phyloP scores from a whole-genome alignment of 2,888 invertebrate genomes.

The Sarcophaga carnaria region DNA sequence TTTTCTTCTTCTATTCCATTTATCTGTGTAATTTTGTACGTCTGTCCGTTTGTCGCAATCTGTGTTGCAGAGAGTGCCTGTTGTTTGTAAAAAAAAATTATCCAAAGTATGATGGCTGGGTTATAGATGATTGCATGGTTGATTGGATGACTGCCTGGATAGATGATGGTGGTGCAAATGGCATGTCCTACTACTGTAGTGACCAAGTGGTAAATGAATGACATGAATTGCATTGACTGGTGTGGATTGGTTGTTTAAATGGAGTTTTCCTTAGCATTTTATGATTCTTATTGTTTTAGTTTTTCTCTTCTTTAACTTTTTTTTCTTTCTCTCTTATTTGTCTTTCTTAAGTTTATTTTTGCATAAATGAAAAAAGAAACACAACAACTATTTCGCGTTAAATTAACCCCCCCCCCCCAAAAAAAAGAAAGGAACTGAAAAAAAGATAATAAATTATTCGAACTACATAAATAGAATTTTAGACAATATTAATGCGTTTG shows the following conservation, averaged over 20 bases:
- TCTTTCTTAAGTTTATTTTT: neutral
- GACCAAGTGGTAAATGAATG: neutral
- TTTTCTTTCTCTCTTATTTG: neutral
- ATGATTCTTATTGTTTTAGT: constrained; percentile 28
- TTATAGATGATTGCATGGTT: constrained; percentile 64
- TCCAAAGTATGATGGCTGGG: constrained; percentile 54
- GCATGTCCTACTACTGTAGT: constrained; percentile 28
- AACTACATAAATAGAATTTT: constrained; percentile 28
- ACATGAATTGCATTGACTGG: constrained; percentile 11
- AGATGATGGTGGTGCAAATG: constrained; percentile 41
- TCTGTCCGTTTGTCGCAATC: constrained; percentile 18
- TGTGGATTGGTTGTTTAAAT: neutral
- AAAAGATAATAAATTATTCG: constrained; percentile 16
- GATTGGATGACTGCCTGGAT: constrained; percentile 52
- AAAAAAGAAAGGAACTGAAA: neutral
- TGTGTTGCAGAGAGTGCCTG: neutral
- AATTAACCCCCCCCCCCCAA: constrained; percentile 15
- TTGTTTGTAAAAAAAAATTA: neutral
- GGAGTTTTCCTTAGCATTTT: constrained; percentile 3
- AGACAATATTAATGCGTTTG: constrained; percentile 37
- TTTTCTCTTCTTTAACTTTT: neutral
- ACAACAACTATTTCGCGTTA: constrained; percentile 21
- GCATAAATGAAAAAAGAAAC: neutral
- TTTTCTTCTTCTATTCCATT: constrained; percentile 42
- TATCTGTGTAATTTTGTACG: constrained; percentile 39